Evolutionary conservation across 2,113 vertebrate species (phyloP).

Genomic region (Hiodon alosoides): DNA sequence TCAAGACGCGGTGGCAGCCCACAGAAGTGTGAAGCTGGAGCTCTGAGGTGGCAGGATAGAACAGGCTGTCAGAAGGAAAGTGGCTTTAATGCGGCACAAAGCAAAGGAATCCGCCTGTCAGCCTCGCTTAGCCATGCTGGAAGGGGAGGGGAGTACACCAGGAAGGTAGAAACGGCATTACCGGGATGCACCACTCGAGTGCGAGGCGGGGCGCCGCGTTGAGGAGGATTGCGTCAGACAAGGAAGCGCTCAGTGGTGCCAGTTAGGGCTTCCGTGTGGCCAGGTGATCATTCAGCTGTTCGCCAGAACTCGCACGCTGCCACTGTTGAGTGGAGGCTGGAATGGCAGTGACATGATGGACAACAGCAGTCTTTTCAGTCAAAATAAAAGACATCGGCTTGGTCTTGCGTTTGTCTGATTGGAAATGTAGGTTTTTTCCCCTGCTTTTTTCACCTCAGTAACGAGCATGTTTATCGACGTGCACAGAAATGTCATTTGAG

Average conservation of each 20-base stretch:
- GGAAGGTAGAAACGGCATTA: slow-evolving; percentile 84
- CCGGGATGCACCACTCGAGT: slow-evolving; percentile 42
- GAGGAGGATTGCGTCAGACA: slow-evolving; percentile 42
- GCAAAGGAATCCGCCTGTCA: slow-evolving; percentile 99
- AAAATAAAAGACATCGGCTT: no score
- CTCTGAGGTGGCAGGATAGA: slow-evolving; percentile 99
- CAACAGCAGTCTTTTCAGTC: no score
- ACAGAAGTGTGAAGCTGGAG: slow-evolving; percentile 99
- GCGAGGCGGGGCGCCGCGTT: slow-evolving; percentile 46
- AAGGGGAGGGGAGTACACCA: slow-evolving; percentile 84
- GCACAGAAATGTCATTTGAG: no score
- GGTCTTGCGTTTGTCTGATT: no score
- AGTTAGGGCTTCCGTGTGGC: slow-evolving; percentile 42
- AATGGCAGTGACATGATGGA: no score
- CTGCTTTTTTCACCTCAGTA: no score
- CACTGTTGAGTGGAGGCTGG: no score
- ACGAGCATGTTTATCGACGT: no score
- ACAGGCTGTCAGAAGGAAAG: slow-evolving; percentile 99
- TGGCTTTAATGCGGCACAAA: slow-evolving; percentile 99
- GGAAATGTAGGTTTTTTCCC: no score
- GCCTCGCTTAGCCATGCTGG: slow-evolving; percentile 93
- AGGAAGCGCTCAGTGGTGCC: slow-evolving; percentile 14
- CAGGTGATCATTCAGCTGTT: slow-evolving; percentile 60
- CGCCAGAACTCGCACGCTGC: no score
- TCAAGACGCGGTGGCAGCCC: slow-evolving; percentile 99